A percentile compares a stretch with the other conserved stretches of the same genome.
These are phyloP conservation scores for Plemyria rubiginata DNA, from an alignment of 2,888 invertebrate species.

Conservation along the genomic window DNA sequence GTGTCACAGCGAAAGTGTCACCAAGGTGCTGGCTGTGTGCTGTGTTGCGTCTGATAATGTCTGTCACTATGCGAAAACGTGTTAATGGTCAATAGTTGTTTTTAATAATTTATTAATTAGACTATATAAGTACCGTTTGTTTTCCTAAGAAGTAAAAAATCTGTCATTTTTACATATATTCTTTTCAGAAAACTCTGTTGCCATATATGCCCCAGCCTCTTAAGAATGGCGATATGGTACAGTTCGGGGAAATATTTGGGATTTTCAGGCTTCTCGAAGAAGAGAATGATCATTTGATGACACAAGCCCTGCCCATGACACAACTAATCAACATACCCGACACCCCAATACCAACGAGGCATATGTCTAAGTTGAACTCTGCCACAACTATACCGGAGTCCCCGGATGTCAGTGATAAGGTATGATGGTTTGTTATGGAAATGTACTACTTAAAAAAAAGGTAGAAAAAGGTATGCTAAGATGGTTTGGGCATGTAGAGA, in stretches of 20 bases:
- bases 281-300: slow-evolving; percentile 69
- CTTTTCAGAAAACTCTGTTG: slow-evolving; percentile 63
- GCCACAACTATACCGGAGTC: slow-evolving; percentile 70
- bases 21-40: too few relatives aligned
- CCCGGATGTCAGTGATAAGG: slow-evolving; percentile 75
- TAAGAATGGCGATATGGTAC: slow-evolving; percentile 70
- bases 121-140: too few relatives aligned
- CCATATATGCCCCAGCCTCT: slow-evolving; percentile 71
- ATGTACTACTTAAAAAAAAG: too few relatives aligned
- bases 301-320: slow-evolving; percentile 76
- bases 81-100: too few relatives aligned
- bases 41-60: too few relatives aligned
- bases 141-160: too few relatives aligned
- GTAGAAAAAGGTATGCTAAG: too few relatives aligned
- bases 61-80: too few relatives aligned
- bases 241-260: slow-evolving; percentile 75
- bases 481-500: too few relatives aligned
- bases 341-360: slow-evolving; percentile 58
- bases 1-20: too few relatives aligned
- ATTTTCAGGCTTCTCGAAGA: slow-evolving; percentile 70
- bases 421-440: slow-evolving; percentile 35
- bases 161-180: background rate
- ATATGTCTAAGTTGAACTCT: slow-evolving; percentile 54
- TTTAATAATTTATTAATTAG: too few relatives aligned
- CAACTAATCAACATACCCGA: slow-evolving; percentile 72